Evolutionary conservation across 1,140 invertebrate genomes (phyloP).

Genomic region (Asbolus verrucosus): DNA sequence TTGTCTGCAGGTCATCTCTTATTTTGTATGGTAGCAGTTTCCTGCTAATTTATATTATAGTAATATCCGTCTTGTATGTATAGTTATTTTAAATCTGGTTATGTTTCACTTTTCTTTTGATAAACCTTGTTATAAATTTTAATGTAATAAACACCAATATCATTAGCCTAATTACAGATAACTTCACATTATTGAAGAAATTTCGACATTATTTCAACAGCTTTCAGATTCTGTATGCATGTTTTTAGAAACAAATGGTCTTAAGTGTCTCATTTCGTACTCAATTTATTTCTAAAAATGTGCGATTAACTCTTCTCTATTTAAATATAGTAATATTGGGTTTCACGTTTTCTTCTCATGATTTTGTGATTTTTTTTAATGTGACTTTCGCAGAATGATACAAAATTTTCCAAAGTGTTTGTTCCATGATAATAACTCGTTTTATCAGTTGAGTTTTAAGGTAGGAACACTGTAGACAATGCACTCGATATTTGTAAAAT

Average conservation of each 20-base stretch:
- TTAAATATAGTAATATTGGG: conserved; percentile 13
- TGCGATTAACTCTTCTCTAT: conserved; percentile 1
- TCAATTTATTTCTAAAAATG: conserved; percentile 19
- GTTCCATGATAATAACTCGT: conserved; percentile 19
- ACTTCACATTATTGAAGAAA: background rate
- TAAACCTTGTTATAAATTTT: conserved; percentile 40
- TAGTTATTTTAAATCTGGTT: conserved; percentile 50
- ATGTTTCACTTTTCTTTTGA: conserved; percentile 32
- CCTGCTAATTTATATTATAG: conserved; percentile 54
- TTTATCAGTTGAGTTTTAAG: conserved; percentile 24
- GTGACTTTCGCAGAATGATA: conserved; percentile 32
- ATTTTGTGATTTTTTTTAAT: conserved; percentile 20
- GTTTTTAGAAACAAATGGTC: conserved; percentile 20
- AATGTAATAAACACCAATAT: conserved; percentile 50
- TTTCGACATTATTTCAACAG: conserved; percentile 13
- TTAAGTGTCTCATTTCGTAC: background rate
- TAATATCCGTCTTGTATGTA: conserved; percentile 58
- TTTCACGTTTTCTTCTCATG: conserved; percentile 14
- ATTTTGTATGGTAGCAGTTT: conserved; percentile 55
- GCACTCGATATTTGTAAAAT: conserved; percentile 25
- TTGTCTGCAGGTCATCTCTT: conserved; percentile 48
- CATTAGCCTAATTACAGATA: conserved; percentile 54
- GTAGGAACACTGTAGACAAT: conserved; percentile 32
- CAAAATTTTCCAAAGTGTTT: conserved; percentile 32
- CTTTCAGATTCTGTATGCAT: background rate